These are phyloP conservation scores for Eupithecia subumbrata DNA, from an alignment of 2,888 invertebrate genomes.

Conservation along the genomic window DNA sequence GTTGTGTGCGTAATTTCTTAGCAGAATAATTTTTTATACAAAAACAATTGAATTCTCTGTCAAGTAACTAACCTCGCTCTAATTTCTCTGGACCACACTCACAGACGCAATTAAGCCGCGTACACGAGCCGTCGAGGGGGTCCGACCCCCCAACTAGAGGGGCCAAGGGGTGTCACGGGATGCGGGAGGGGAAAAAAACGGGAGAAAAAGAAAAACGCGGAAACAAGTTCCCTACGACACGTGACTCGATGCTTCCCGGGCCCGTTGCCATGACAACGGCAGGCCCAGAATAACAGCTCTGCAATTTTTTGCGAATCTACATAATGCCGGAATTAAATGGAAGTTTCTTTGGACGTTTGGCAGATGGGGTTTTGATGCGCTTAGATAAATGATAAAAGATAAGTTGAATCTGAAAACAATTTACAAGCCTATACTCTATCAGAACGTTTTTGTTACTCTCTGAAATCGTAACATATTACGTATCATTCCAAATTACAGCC, in stretches of 20 bases:
- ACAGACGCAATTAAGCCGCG: conserved; percentile 84
- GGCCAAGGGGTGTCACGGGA: conserved; percentile 48
- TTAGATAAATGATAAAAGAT: conserved; percentile 7
- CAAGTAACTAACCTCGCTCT: conserved; percentile 66
- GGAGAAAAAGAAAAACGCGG: conserved; percentile 79
- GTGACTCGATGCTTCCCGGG: conserved; percentile 82
- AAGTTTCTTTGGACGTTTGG: conserved; percentile 4
- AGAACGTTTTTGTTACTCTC: neutral
- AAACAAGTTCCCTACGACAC: conserved; percentile 80
- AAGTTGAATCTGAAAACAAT: neutral
- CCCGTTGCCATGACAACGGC: conserved; percentile 74
- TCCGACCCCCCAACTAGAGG: conserved; percentile 39
- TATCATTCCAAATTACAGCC: neutral
- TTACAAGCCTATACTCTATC: neutral
- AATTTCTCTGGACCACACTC: conserved; percentile 84
- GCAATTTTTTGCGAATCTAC: conserved; percentile 47
- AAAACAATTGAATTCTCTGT: conserved; percentile 57
- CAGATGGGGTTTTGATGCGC: conserved; percentile 10
- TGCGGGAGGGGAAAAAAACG: conserved; percentile 69
- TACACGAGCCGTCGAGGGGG: conserved; percentile 74
- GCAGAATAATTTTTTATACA: neutral
- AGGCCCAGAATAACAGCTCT: conserved; percentile 51
- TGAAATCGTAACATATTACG: neutral
- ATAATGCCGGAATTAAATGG: conserved; percentile 30
- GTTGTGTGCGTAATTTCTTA: neutral